Evolutionary conservation across 2,113 vertebrate species (phyloP), one percentile per base, ranked within the genome.

Genomic region (Setophaga coronata): DNA sequence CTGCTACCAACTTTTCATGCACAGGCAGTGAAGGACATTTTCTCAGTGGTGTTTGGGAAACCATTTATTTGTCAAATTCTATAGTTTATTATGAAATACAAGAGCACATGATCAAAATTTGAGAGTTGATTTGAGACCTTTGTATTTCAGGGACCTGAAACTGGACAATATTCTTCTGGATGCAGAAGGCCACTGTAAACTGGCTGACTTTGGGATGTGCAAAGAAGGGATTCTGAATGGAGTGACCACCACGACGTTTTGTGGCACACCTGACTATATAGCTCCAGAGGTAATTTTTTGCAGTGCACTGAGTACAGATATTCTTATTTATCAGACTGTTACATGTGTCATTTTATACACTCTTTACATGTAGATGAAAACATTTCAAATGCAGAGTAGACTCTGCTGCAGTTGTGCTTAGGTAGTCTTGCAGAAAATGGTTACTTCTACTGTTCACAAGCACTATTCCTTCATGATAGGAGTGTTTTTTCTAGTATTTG

Each of bases 171-270:
- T 99, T 97, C 98, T 99, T 92, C 96, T 99, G 97, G 99, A 99
- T 72, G 99, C 99, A 48, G 99, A 99, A 97, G 99, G 99, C 69
- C 99, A 99, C 97, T 99, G 99, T 97, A 99, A 99, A 96, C 98
- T 99, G 95, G 99, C 99, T 26, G 99, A 99, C 96, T 99, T 99
- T 53, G 99, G 99, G 34, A 99, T 99, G 99, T 99, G 99, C 95
- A 99, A 99, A 92, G 99, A 99, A 97, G 99, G 99, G 53, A 99
- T 99, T 97, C 98, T 99, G 92, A 99, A 99, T 7, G 99, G 99
- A 12, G 99, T 99, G 76, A 99, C 99, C 10, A 99, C 99, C 82
- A 99, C 99, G 73, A 99, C 99, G 4, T 99, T 99, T 98, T 99
- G 99, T 67, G 99, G 99, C 90, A 99, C 99, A 8, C 99, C 99